Conservation (phyloP, 2,888 invertebrate species). For the Meloe dianella region DNA sequence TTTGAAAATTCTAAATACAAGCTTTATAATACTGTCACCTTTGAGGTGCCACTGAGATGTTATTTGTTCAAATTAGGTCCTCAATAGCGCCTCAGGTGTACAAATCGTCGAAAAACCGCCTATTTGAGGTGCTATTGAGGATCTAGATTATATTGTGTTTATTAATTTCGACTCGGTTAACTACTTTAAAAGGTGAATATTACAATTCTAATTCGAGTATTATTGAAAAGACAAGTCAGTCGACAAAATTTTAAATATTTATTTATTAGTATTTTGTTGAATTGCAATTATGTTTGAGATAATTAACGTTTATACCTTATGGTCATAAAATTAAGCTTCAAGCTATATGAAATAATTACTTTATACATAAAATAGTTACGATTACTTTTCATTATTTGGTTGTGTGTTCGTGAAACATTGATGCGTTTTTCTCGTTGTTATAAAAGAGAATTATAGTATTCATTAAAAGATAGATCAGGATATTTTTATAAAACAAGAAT, state of each 20-base stretch:
- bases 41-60: too few species aligned
- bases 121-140: too few species aligned
- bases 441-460: not conserved
- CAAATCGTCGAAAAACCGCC: too few species aligned
- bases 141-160: too few species aligned
- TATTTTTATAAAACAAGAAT: not conserved
- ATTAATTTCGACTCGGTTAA: too few species aligned
- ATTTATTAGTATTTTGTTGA: not conserved
- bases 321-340: not conserved
- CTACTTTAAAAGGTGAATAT: constrained; percentile 3
- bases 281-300: not conserved
- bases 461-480: not conserved
- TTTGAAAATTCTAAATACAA: too few species aligned
- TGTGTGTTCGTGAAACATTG: not conserved
- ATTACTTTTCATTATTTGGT: not conserved
- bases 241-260: constrained; percentile 11
- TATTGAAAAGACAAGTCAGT: constrained; percentile 5
- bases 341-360: not conserved
- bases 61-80: too few species aligned
- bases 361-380: not conserved
- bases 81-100: too few species aligned
- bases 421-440: not conserved
- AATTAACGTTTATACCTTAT: not conserved
- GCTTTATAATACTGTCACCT: too few species aligned
- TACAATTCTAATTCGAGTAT: constrained; percentile 7